Evolutionary conservation across 2,113 vertebrate genomes (phyloP), one percentile per base, ranked within the genome.

Genomic region (Myrmecophaga tridactyla): DNA sequence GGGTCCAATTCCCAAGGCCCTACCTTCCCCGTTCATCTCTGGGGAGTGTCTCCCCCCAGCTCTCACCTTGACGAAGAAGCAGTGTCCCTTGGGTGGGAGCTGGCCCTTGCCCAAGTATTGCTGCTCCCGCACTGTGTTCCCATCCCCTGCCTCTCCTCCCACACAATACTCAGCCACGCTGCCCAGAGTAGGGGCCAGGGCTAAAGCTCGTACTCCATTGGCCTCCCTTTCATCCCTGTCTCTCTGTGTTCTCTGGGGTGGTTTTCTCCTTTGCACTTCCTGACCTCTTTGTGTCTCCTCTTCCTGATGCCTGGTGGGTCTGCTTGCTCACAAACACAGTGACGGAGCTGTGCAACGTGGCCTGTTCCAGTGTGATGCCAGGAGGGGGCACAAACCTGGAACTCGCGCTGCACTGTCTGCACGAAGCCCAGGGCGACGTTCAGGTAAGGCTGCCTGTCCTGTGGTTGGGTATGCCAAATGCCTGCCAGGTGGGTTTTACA

Each of bases 331-430:
- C 10, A 15, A 46, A 88, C 51, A 8, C 81, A 99, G 99, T 99
- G 53, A 97, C 97, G 0, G 97, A 98, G 15, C 97, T 99, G 73
- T 96, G 98, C 76, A 98, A 98, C 0, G 67, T 98, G 97, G 98
- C 98, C 46, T 98, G 98, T 96, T 99, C 98, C 95, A 99, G 98
- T 4, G 98, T 94, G 23, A 95, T 99, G 97, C 98, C 98, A 0
- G 98, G 98, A 20, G 98, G 98, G 87, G 98, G 98, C 75, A 98
- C 97, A 34, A 99, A 99, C 94, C 94, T 98, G 7, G 99, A 99
- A 96, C 97, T 99, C 0, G 98, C 98, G 0, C 95, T 99, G 77
- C 99, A 99, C 88, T 98, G 98, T 58, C 97, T 99, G 83, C 98
- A 99, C 0, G 98, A 98, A 48, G 98, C 98, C 11, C 97, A 80